Base-by-base conservation (phyloP, 2,113 vertebrate genomes). In the Boleophthalmus pectinirostris region DNA sequence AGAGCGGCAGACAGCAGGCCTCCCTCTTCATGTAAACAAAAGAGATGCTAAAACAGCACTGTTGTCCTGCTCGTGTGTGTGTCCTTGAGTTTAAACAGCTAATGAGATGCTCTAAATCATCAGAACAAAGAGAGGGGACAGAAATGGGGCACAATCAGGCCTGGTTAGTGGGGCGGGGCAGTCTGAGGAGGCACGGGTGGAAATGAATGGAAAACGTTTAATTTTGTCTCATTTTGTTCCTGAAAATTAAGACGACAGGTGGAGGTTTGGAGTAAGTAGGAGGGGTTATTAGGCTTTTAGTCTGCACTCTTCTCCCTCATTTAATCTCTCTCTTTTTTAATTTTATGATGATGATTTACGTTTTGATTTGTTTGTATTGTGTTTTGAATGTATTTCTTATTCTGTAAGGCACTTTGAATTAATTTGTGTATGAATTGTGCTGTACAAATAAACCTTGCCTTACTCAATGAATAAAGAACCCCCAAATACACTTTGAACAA, bases 31-130 rank as follows among this genome's bases (percentile, higher is more conserved):
- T 67, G 60, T 38, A 38, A 51, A 46, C 71, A 82, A 81, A 72
- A 84, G 66, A 81, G 64, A 73, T 3, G 4, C 4, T 29, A 20
- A 33, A 35, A 75, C 20, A 25, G 69, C 54, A 66, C 46, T 46
- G 21, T 56, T 21, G 35, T 24, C 54, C 47, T 35, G 54, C 15
- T 56, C n/a, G 61, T 29, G 47, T 20, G 35, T n/a, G 38, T 65
- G 46, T 79, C n/a, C 70, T 81, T 74, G 56, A 66, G 72, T 75
- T 56, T 38, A 69, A 82, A 70, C 68, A 43, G 43, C 65, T 66
- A 76, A 78, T 77, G 70, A 80, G 72, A n/a, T 23, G 58, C 71
- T 70, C 35, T 20, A 21, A 18, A 65, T 38, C 61, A 29, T 38
- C 67, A 58, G 45, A 46, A 21, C 57, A 57, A 64, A 72, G 8